Evolutionary conservation across 2,797 vertebrate genomes (phyloP).

Genomic region (Ambastaia sidthimunki): DNA sequence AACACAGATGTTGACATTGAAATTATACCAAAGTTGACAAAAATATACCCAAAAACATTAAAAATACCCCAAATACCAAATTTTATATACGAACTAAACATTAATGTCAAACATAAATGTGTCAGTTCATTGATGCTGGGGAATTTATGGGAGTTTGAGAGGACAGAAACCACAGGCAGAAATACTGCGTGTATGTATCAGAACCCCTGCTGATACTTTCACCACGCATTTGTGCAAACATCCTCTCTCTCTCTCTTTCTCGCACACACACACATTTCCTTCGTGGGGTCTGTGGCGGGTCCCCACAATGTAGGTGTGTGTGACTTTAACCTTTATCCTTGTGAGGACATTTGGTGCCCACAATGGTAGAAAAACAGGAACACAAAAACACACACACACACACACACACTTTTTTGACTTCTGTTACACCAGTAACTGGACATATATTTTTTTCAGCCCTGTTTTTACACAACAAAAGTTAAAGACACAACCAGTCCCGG

Average conservation of each 20-base stretch:
- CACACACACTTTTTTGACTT: conserved; percentile 5
- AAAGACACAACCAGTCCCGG: background rate
- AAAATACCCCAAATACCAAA: conserved; percentile 53
- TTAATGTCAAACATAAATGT: conserved; percentile 61
- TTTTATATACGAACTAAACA: conserved; percentile 59
- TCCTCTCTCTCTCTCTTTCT: background rate
- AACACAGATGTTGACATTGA: conserved; percentile 59
- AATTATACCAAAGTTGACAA: conserved; percentile 57
- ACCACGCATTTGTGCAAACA: background rate
- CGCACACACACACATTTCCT: background rate
- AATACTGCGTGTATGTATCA: conserved; percentile 29
- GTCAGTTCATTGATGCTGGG: conserved; percentile 57
- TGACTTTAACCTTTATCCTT: no score
- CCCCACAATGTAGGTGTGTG: no score
- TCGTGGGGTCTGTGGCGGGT: no score
- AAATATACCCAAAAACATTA: conserved; percentile 52
- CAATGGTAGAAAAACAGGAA: no score
- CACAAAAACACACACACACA: background rate
- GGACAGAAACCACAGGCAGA: conserved; percentile 45
- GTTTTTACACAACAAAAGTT: conserved; percentile 34
- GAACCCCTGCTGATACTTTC: conserved; percentile 23
- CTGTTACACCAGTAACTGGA: conserved; percentile 40
- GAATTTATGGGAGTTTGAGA: conserved; percentile 57
- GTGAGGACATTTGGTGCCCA: no score
- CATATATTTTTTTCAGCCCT: conserved; percentile 41